Base-by-base conservation (phyloP, 2,113 vertebrate species). In the Dunckerocampus dactyliophorus region DNA sequence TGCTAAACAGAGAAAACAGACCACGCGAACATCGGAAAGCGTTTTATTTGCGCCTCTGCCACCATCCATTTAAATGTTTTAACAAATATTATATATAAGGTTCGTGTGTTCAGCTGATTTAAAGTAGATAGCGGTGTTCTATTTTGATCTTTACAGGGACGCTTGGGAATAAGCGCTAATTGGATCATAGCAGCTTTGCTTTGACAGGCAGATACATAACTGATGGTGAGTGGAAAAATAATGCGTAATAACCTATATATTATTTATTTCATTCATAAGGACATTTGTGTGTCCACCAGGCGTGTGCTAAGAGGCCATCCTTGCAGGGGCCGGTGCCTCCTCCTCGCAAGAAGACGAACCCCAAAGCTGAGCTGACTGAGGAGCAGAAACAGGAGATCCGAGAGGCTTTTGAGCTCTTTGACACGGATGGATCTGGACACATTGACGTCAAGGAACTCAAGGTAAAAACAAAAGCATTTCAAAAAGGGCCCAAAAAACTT, bases 321-420 rank as follows among this genome's bases (percentile, higher is more conserved):
- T 59, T 85, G 21, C 89, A 89, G 59, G 90, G 89, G 14, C 64
- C 90, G 1, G 76, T 89, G 24, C 92, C 89, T 52, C 88, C 89
- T 48, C 93, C 89, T 62, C 88, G 92, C 59, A 93, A 86, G 83
- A 96, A 92, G 74, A 63, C 77, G 7, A 85, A 71, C 8, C 86
- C 91, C n/a, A 95, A 92, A 72, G 81, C 85, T 0, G 95, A 98
- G 71, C 88, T 97, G 65, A 93, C 90, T 0, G 94, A 97, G 84
- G 92, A 94, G 60, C 92, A 95, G 80, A 92, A 88, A 77, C 93
- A 93, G 79, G 95, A 95, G 89, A 91, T 97, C 64, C 84, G 91
- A 8, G 93, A 96, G 76, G 97, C 96, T 0, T 98, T 98, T 45
- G 95, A 96, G 84, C 91, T 97, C 49, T 97, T 96, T 28, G 93